Evolutionary conservation across 1,140 invertebrate genomes (phyloP).

Genomic region (Caenorhabditis tropicalis): DNA sequence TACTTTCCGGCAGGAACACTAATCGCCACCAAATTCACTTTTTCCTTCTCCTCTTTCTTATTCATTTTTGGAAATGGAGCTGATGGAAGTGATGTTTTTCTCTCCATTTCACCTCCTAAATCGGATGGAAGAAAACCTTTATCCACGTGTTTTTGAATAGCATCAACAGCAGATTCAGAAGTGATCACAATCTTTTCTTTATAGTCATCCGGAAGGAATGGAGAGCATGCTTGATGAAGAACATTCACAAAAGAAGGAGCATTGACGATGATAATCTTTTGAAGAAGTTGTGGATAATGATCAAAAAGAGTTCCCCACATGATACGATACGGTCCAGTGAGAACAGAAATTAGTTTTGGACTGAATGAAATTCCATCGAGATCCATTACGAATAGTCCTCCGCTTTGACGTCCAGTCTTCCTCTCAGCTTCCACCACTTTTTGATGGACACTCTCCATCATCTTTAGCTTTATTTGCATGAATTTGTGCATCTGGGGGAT

Average conservation of each 20-base stretch:
- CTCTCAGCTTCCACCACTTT: conserved; percentile 52
- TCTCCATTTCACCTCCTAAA: not conserved
- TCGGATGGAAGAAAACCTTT: conserved; percentile 20
- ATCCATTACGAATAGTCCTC: conserved; percentile 57
- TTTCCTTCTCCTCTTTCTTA: conserved; percentile 30
- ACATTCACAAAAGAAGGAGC: conserved; percentile 60
- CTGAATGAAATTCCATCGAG: conserved; percentile 51
- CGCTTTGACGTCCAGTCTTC: conserved; percentile 50
- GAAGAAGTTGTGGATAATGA: conserved; percentile 59
- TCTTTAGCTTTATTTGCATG: conserved; percentile 56
- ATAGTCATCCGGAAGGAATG: conserved; percentile 57
- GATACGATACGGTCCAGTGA: conserved; percentile 52
- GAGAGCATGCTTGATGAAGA: conserved; percentile 54
- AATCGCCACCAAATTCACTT: conserved; percentile 6
- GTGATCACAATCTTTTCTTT: conserved; percentile 48
- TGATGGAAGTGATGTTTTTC: not conserved
- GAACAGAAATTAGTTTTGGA: conserved; percentile 51
- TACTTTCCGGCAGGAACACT: conserved; percentile 39
- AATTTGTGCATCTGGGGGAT: conserved; percentile 53
- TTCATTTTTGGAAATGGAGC: conserved; percentile 3
- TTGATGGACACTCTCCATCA: conserved; percentile 57
- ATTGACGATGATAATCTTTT: conserved; percentile 59
- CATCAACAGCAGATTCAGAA: not conserved
- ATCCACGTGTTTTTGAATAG: conserved; percentile 15
- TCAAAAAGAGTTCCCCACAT: conserved; percentile 62